These are phyloP conservation scores for Pteronura brasiliensis DNA, from an alignment of 2,113 vertebrate genomes.

Conservation along the genomic window DNA sequence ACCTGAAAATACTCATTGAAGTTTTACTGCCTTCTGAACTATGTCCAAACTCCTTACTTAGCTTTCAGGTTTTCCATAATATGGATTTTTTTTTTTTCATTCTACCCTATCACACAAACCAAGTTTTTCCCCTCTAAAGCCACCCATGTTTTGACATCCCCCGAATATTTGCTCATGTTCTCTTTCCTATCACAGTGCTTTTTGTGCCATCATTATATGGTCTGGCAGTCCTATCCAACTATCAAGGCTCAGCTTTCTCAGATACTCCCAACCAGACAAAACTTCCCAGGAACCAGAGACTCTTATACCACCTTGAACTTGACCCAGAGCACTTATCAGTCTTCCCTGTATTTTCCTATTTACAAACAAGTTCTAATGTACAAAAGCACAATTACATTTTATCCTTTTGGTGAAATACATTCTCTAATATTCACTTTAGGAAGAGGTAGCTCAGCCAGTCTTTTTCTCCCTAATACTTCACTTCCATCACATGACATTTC, in stretches of 20 bases:
- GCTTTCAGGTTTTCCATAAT: background rate
- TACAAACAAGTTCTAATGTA: background rate
- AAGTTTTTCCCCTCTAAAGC: background rate
- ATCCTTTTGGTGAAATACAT: background rate
- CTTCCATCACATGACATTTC: background rate
- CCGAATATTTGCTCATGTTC: background rate
- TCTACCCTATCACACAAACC: background rate
- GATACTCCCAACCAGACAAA: background rate
- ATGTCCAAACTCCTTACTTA: background rate
- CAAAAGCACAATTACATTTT: background rate
- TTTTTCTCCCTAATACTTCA: background rate
- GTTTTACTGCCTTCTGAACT: background rate
- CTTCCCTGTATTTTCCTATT: background rate
- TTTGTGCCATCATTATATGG: background rate
- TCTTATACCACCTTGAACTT: background rate
- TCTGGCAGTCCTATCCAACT: background rate
- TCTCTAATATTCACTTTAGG: background rate
- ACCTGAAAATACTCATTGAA: background rate
- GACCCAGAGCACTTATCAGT: background rate
- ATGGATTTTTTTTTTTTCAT: background rate
- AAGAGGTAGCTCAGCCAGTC: background rate
- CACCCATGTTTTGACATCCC: background rate
- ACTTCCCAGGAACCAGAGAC: background rate
- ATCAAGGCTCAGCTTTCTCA: background rate
- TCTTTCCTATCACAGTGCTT: background rate